These are phyloP conservation scores for Isoperla grammatica DNA, from an alignment of 2,888 invertebrate genomes.

Conservation along the genomic window DNA sequence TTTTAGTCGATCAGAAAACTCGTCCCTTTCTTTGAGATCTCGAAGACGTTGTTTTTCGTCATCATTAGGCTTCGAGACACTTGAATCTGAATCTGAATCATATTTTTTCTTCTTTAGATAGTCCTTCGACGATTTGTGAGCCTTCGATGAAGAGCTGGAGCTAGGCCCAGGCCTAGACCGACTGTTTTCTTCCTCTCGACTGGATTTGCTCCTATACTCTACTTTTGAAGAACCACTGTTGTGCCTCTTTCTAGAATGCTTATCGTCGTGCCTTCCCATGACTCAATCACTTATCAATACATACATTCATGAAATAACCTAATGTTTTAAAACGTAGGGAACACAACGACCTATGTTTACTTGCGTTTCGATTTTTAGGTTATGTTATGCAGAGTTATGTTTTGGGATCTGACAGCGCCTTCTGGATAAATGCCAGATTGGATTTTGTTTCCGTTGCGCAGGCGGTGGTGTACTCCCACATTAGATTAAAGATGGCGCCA, in stretches of 20 bases:
- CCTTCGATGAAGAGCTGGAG: background rate
- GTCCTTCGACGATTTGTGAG: background rate
- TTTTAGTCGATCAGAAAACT: slow-evolving; percentile 83
- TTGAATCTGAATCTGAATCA: slow-evolving; percentile 43
- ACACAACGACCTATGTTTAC: no score
- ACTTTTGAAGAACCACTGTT: slow-evolving; percentile 1
- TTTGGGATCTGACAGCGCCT: no score
- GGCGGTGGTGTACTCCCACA: no score
- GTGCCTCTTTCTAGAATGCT: background rate
- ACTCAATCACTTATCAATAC: background rate
- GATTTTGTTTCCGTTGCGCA: no score
- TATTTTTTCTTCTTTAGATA: slow-evolving; percentile 18
- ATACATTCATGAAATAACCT: background rate
- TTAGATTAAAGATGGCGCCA: slow-evolving; percentile 33
- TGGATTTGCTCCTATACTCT: slow-evolving; percentile 3
- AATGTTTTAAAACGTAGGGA: no score
- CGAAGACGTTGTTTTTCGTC: slow-evolving; percentile 69
- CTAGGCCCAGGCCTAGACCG: no score
- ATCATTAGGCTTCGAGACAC: slow-evolving; percentile 58
- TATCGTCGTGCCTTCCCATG: slow-evolving; percentile 11
- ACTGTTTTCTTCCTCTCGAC: background rate
- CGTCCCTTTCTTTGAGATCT: slow-evolving; percentile 90
- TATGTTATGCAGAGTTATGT: background rate
- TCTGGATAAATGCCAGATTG: no score
- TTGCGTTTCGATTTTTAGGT: background rate